A percentile compares a stretch with the other conserved stretches of the same genome.
Conservation (phyloP, 2,888 invertebrate genomes). For the Rotaria macrura region DNA sequence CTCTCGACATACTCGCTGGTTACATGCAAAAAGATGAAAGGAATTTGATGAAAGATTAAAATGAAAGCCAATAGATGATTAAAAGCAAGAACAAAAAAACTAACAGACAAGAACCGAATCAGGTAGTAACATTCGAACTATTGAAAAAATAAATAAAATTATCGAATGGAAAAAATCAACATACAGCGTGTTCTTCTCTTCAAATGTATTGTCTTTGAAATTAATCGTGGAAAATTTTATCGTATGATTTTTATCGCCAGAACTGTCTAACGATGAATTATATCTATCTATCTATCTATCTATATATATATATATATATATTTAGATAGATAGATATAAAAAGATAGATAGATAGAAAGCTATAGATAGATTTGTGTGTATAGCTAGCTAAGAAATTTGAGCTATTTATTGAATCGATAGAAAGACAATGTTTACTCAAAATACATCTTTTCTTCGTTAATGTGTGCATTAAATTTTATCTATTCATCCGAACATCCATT, state of each 20-base stretch:
- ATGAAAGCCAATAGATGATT: not conserved
- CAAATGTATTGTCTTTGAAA: too few species aligned
- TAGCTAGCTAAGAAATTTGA: not conserved
- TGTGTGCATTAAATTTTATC: not conserved
- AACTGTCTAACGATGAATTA: too few species aligned
- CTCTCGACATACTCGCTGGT: not conserved
- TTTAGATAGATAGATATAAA: too few species aligned
- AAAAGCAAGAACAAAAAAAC: not conserved
- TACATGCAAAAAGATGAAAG: not conserved
- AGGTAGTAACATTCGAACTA: too few species aligned
- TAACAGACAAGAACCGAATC: too few species aligned
- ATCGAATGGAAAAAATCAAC: accelerated
- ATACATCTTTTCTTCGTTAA: not conserved
- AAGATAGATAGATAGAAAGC: too few species aligned
- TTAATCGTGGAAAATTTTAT: too few species aligned
- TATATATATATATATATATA: too few species aligned
- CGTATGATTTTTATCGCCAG: not conserved
- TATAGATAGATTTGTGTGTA: not conserved
- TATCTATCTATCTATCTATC: too few species aligned
- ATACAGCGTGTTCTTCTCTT: too few species aligned
- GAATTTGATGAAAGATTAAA: not conserved
- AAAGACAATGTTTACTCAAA: not conserved
- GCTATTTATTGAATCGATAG: not conserved
- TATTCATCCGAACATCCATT: not conserved
- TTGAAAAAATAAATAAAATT: too few species aligned